Conservation (phyloP, 2,113 vertebrate genomes). For the Larimichthys polyactis region DNA sequence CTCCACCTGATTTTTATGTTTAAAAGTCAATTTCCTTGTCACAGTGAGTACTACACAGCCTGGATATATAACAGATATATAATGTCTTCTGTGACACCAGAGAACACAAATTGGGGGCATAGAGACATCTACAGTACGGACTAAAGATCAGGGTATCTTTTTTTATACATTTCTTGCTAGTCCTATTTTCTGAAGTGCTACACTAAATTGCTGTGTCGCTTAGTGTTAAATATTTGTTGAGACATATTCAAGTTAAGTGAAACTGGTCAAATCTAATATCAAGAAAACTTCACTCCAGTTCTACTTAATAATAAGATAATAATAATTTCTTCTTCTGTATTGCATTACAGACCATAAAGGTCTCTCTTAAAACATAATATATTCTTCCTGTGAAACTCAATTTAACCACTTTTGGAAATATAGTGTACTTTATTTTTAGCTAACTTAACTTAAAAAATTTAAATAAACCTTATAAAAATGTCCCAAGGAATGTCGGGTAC, state of each 20-base stretch:
- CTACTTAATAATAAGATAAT: background rate
- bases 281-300: background rate
- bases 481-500: too few species aligned
- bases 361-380: background rate
- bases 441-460: background rate
- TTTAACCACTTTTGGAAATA: background rate
- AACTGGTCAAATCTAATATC: background rate
- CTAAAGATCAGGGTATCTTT: background rate
- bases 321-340: background rate
- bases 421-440: background rate
- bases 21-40: constrained; percentile 1
- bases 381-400: background rate
- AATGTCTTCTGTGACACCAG: too few species aligned
- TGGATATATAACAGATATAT: background rate
- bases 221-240: background rate
- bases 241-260: background rate
- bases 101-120: background rate
- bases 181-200: background rate
- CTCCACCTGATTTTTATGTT: constrained; percentile 3
- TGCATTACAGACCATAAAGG: background rate
- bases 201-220: background rate
- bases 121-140: background rate
- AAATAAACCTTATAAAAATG: too few species aligned
- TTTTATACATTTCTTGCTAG: background rate
- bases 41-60: background rate